Evolutionary conservation across 2,797 vertebrate species (phyloP), one percentile per base, ranked within the genome.

Genomic region (Mus spretus): DNA sequence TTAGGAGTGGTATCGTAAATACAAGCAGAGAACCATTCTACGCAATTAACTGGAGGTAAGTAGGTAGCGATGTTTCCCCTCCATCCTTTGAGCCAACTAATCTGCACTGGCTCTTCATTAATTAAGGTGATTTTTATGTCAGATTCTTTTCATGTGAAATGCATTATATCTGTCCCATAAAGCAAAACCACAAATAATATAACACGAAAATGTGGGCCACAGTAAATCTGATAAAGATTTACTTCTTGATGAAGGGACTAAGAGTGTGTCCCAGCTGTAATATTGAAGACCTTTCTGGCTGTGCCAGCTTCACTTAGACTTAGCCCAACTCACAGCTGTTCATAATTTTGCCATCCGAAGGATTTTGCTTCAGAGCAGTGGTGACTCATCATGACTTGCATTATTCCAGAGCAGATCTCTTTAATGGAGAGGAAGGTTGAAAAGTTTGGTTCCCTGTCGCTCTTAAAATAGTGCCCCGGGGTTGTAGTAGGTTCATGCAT

Each of bases 341-440:
- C 50, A 57, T 92, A 85, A 91, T 40, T 78, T 89, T 9, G 63
- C 95, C 89, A 63, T 81, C 70, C 67, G 19, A 61, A 94, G 90
- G 89, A 55, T 91, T 65, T 89, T 92, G 90, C 74, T 96, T 88
- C n/a, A 37, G 82, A 89, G 70, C 61, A 74, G 63, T 96, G 95
- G 67, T 96, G 96, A 97, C 93, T 98, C 97, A 97, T 93, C 96
- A 93, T 98, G 98, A 97, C 96, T 97, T 97, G 97, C 96, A 95
- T 93, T 96, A 96, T 97, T 95, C 57, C 79, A 80, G 55, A 92
- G 7, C 53, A 74, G 17, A 37, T 78, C n/a, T 97, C n/a, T 91
- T 95, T 94, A 28, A 57, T 31, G 40, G 40, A 94, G 70, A 92
- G 55, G 24, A 89, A 10, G 19, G 14, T 61, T 80, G 55, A 55